Evolutionary conservation across 2,113 vertebrate species (phyloP).

Genomic region (Phalacrocorax pelagicus): DNA sequence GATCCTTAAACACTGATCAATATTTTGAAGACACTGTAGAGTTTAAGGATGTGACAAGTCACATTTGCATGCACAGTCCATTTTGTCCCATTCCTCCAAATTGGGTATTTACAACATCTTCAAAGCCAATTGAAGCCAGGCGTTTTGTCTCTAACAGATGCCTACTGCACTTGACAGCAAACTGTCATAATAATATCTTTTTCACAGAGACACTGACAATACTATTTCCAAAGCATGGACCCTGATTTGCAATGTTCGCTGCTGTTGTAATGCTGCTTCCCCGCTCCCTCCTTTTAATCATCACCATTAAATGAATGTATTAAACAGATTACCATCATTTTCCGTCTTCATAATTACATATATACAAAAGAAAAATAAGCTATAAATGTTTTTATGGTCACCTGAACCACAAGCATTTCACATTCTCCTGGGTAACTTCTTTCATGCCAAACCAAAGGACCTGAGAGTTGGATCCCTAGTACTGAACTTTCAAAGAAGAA

Average conservation of each 20-base stretch:
- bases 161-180: slow-evolving; percentile 1
- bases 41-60: not conserved
- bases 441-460: not conserved
- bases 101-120: not conserved
- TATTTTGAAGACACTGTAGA: not conserved
- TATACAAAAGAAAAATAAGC: not conserved
- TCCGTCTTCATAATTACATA: not conserved
- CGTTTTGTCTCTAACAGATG: not conserved
- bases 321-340: not conserved
- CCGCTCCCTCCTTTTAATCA: not conserved
- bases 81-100: not conserved
- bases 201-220: not conserved
- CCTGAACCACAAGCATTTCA: not conserved
- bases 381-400: not conserved
- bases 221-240: not conserved
- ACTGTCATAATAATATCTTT: not conserved
- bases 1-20: not conserved
- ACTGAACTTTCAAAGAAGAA: not conserved
- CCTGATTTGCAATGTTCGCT: not conserved
- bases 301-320: not conserved
- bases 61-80: not conserved
- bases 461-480: not conserved
- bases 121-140: not conserved
- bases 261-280: accelerated
- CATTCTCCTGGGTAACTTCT: accelerated